phyloP scores from a whole-genome alignment of 1,140 invertebrate species.

The Cydia amplana region DNA sequence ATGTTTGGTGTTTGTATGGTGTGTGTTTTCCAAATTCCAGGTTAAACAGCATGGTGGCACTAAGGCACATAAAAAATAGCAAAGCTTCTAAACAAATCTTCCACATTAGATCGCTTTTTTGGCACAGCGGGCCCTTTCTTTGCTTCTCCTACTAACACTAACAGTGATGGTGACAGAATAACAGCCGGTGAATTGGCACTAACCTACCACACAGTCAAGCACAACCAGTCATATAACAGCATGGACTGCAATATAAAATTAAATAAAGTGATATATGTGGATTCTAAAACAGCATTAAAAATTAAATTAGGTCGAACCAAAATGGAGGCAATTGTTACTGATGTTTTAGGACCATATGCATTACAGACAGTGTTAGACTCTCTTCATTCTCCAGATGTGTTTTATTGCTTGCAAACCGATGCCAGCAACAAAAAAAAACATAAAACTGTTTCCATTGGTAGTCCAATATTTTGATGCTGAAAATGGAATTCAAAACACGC shows the following conservation, averaged over 20 bases:
- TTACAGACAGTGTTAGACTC: slow-evolving; percentile 40
- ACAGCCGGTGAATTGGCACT: slow-evolving; percentile 40
- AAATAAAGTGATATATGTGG: slow-evolving; percentile 47
- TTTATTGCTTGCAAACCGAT: slow-evolving; percentile 47
- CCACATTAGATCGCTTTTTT: not conserved
- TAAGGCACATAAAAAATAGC: not conserved
- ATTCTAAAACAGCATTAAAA: slow-evolving; percentile 39
- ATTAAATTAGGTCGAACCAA: slow-evolving; percentile 44
- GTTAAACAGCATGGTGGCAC: no score
- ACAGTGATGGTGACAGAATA: slow-evolving; percentile 29
- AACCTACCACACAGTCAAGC: slow-evolving; percentile 51
- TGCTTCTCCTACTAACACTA: slow-evolving; percentile 19
- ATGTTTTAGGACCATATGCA: slow-evolving; percentile 44
- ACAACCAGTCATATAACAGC: slow-evolving; percentile 51
- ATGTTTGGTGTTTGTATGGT: no score
- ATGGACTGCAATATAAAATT: slow-evolving; percentile 44
- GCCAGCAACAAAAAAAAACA: slow-evolving; percentile 49
- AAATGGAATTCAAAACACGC: slow-evolving; percentile 47
- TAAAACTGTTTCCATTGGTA: slow-evolving; percentile 48
- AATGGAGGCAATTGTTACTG: slow-evolving; percentile 45
- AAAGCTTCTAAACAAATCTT: not conserved
- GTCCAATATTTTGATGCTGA: slow-evolving; percentile 47
- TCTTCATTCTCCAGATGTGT: slow-evolving; percentile 41
- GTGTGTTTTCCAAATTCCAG: no score
- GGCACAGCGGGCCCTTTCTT: not conserved